These are phyloP conservation scores for Amphipoea lucens DNA, from an alignment of 2,888 invertebrate genomes.

Conservation along the genomic window DNA sequence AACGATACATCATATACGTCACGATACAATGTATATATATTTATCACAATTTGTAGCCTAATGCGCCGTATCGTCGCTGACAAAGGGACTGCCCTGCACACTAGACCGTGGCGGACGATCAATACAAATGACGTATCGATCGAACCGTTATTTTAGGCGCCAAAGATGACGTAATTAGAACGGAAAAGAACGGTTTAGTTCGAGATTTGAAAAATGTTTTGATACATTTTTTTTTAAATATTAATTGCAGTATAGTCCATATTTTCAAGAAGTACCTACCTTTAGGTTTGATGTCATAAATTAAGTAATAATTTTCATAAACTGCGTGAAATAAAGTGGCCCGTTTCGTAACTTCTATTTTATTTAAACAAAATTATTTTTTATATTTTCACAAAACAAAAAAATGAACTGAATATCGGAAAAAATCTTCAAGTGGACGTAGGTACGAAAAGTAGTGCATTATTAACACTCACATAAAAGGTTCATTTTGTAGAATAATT, in stretches of 20 bases:
- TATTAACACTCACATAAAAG: not conserved
- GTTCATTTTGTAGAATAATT: not conserved
- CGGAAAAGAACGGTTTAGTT: not conserved
- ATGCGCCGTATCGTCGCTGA: conserved; percentile 76
- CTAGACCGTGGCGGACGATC: conserved; percentile 69
- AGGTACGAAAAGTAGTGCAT: not conserved
- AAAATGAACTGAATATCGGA: no score
- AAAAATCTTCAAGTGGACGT: not conserved
- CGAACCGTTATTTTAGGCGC: conserved; percentile 63
- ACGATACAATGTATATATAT: conserved; percentile 70
- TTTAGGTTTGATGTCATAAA: not conserved
- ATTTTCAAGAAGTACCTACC: not conserved
- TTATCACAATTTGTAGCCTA: conserved; percentile 81
- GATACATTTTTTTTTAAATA: not conserved
- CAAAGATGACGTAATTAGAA: conserved; percentile 48
- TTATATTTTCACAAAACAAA: not conserved
- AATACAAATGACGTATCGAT: conserved; percentile 67
- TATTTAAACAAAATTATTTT: not conserved
- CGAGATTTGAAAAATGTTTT: not conserved
- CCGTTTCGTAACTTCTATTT: no score
- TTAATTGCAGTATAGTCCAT: no score
- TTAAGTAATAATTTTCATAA: not conserved
- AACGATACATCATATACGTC: conserved; percentile 68
- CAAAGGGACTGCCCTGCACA: conserved; percentile 74
- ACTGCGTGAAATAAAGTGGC: not conserved